phyloP scores from a whole-genome alignment of 2,797 vertebrate genomes.

The Mus spretus region DNA sequence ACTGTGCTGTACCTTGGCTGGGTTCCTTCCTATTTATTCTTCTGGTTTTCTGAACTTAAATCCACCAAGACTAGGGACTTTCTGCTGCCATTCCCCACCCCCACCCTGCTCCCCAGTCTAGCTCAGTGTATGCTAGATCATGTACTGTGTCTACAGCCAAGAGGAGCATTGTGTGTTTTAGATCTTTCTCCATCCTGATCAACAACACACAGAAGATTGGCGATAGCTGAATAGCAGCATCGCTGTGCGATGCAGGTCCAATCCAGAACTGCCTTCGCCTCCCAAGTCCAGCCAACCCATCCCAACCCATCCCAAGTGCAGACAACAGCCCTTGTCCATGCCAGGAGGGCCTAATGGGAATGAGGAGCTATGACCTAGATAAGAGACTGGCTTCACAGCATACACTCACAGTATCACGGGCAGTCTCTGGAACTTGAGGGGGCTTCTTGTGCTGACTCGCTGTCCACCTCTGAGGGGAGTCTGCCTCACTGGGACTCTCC shows the following conservation, averaged over 20 bases:
- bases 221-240: neutral
- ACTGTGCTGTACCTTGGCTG: neutral
- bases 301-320: neutral
- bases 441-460: neutral
- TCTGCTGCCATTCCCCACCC: neutral
- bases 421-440: neutral
- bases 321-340: neutral
- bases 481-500: neutral
- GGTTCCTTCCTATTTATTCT: neutral
- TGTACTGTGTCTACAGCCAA: neutral
- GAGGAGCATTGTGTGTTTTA: neutral
- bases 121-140: too few species aligned
- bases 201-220: neutral
- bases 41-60: neutral
- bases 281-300: neutral
- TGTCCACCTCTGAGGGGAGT: too few species aligned
- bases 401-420: neutral
- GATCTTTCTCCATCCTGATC: neutral
- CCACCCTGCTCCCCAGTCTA: neutral
- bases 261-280: neutral
- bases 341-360: too few species aligned
- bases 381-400: neutral
- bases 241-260: neutral
- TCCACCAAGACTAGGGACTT: neutral
- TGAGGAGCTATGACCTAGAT: neutral